Conservation (phyloP, 37 sponge, comb jelly and placozoan genomes). For the Lycopodina hypogea region DNA sequence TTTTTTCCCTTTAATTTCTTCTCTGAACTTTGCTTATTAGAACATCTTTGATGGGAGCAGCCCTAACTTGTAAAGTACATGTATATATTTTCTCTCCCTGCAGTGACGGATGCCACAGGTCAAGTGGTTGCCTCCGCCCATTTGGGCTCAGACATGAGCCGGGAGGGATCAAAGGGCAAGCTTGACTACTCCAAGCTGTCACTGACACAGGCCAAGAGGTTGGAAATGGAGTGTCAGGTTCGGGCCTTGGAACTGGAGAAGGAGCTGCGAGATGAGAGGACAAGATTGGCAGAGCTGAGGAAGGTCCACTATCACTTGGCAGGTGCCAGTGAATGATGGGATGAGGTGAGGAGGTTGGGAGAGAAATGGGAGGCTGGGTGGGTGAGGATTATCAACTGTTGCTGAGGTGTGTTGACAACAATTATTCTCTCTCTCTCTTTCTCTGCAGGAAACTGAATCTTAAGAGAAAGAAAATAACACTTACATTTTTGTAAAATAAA, state of each 20-base stretch:
- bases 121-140: slow-evolving; percentile 87
- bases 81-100: neutral
- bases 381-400: no score
- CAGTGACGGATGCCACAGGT: slow-evolving; percentile 91
- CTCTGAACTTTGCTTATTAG: no score
- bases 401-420: no score
- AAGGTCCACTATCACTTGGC: slow-evolving; percentile 91
- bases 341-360: neutral
- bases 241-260: slow-evolving; percentile 85
- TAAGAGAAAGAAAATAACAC: no score
- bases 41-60: no score
- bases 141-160: slow-evolving; percentile 43
- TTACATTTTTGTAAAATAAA: no score
- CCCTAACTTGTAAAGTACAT: no score
- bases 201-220: slow-evolving; percentile 87
- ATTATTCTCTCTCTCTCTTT: no score
- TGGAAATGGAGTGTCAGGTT: slow-evolving; percentile 96
- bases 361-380: no score
- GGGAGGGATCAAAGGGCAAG: slow-evolving; percentile 6
- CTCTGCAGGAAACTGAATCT: no score
- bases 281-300: slow-evolving; percentile 79
- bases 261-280: slow-evolving; percentile 83
- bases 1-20: no score
- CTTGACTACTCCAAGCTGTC: slow-evolving; percentile 73
- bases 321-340: slow-evolving; percentile 91